A percentile compares a stretch with the other conserved stretches of the same genome.
Conservation (phyloP, 2,888 invertebrate genomes). For the Campoplex capitator region DNA sequence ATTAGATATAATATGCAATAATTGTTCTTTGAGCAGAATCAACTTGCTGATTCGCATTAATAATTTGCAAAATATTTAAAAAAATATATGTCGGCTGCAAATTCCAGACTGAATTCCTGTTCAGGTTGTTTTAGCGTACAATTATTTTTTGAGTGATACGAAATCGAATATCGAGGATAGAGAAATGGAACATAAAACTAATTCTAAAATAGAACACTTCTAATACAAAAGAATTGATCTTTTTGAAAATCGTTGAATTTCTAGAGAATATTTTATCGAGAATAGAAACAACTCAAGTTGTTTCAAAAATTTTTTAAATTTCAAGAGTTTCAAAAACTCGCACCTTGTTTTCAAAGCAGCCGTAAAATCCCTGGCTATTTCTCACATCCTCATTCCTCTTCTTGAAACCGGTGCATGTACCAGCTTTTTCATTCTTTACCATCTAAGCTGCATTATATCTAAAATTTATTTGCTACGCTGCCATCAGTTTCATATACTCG, state of each 20-base stretch:
- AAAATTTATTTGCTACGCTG: not conserved
- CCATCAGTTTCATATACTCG: not conserved
- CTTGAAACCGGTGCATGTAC: not conserved
- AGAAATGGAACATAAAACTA: not conserved
- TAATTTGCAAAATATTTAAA: no score
- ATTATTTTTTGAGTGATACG: no score
- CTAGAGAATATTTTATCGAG: not conserved
- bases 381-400: not conserved
- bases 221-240: not conserved
- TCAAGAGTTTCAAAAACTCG: not conserved
- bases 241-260: not conserved
- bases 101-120: no score
- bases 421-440: not conserved
- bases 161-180: not conserved
- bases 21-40: no score
- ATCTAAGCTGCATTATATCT: not conserved
- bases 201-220: not conserved
- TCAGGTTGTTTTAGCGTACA: not conserved
- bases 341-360: not conserved
- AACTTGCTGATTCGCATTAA: no score
- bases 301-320: not conserved
- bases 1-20: no score
- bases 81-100: no score
- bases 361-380: not conserved
- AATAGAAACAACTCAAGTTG: no score